These are phyloP conservation scores for Sandelia bainsii DNA, from an alignment of 2,797 vertebrate genomes.

Conservation along the genomic window DNA sequence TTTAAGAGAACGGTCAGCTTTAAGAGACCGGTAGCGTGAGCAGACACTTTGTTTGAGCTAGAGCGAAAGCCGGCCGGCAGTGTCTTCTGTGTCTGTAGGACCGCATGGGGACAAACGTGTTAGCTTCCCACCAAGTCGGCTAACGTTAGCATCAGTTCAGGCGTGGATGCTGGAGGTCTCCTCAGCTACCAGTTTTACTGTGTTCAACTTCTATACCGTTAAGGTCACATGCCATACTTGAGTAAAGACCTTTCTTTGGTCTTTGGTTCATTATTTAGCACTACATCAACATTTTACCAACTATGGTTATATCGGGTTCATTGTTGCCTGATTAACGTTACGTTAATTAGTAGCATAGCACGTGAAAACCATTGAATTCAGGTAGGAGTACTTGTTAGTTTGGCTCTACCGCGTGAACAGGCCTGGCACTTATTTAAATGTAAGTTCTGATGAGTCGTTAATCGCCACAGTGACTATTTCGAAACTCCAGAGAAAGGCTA, in stretches of 20 bases:
- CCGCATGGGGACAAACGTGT: slow-evolving; percentile 73
- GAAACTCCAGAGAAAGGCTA: too few relatives aligned
- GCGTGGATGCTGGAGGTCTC: slow-evolving; percentile 1
- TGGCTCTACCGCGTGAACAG: too few relatives aligned
- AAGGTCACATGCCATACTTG: background rate
- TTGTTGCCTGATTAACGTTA: too few relatives aligned
- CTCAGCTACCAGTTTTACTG: too few relatives aligned
- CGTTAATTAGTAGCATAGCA: too few relatives aligned
- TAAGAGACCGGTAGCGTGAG: rapidly evolving
- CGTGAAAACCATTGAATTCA: too few relatives aligned
- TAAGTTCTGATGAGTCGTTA: too few relatives aligned
- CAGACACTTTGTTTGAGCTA: background rate
- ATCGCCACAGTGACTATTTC: too few relatives aligned
- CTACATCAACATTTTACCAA: too few relatives aligned
- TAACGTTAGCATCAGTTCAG: background rate
- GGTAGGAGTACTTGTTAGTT: too few relatives aligned
- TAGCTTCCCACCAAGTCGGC: slow-evolving; percentile 54
- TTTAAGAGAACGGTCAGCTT: rapidly evolving
- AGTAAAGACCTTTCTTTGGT: rapidly evolving
- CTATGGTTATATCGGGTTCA: too few relatives aligned
- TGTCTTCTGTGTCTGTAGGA: slow-evolving; percentile 23
- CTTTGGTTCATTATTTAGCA: rapidly evolving
- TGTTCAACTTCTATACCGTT: rapidly evolving
- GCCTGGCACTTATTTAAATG: too few relatives aligned
- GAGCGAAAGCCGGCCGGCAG: slow-evolving; percentile 6